These are phyloP conservation scores for Thripadectes ignobilis DNA, from an alignment of 2,797 vertebrate species.

Conservation along the genomic window DNA sequence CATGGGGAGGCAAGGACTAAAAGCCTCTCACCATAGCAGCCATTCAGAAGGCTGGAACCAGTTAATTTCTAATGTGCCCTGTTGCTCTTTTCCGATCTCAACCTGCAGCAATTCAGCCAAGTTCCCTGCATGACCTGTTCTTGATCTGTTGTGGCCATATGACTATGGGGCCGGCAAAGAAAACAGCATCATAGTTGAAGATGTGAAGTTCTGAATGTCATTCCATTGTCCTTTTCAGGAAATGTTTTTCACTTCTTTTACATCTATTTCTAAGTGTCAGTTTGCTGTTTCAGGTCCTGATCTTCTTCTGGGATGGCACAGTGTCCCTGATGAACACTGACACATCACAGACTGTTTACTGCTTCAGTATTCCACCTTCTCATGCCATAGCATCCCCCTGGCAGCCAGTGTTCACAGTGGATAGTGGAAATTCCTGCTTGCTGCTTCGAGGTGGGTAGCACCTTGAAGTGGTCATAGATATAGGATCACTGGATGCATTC, in stretches of 20 bases:
- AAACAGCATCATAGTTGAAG: background rate
- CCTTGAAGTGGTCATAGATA: background rate
- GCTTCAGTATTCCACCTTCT: slow-evolving; percentile 53
- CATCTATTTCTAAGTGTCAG: background rate
- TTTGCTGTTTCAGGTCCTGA: slow-evolving; percentile 66
- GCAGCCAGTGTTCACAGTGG: slow-evolving; percentile 73
- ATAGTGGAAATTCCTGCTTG: slow-evolving; percentile 44
- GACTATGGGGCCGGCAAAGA: background rate
- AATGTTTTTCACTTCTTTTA: background rate
- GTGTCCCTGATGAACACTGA: slow-evolving; percentile 70
- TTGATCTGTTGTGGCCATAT: background rate
- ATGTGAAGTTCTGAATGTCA: background rate
- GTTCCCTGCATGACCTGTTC: background rate
- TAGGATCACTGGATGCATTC: background rate
- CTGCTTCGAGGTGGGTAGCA: slow-evolving; percentile 68
- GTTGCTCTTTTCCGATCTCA: background rate
- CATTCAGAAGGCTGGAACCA: background rate
- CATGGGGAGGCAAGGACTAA: background rate
- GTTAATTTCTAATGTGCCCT: background rate
- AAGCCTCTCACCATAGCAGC: background rate
- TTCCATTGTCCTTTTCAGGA: background rate
- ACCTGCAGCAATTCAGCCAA: background rate
- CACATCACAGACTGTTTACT: slow-evolving; percentile 44
- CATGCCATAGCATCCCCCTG: slow-evolving; percentile 46
- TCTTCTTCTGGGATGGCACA: slow-evolving; percentile 62